phyloP scores from a whole-genome alignment of 2,797 vertebrate genomes.

The Cercopithecus diana region DNA sequence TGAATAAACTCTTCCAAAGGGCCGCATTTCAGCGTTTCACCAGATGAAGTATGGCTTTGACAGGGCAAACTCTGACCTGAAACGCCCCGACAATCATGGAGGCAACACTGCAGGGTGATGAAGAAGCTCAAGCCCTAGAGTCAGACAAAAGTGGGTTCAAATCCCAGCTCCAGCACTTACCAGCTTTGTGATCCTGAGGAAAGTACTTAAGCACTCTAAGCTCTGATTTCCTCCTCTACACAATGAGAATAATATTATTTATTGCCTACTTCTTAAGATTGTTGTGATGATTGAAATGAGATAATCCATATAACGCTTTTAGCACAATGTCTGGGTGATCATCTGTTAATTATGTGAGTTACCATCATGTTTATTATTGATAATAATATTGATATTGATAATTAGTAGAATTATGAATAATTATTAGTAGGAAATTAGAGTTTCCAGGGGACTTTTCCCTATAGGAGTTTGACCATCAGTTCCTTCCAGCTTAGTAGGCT shows the following conservation, averaged over 20 bases:
- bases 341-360: not conserved
- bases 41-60: not conserved
- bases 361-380: not conserved
- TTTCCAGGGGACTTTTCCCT: not conserved
- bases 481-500: not conserved
- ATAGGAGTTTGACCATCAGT: not conserved
- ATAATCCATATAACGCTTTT: not conserved
- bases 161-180: not conserved
- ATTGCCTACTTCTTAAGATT: not conserved
- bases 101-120: accelerated
- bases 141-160: not conserved
- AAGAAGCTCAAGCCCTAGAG: not conserved
- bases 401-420: not conserved
- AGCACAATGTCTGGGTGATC: not conserved
- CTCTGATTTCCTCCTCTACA: not conserved
- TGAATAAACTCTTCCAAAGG: not conserved
- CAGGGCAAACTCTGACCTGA: not conserved
- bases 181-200: not conserved
- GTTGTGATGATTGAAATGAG: not conserved
- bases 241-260: not conserved
- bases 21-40: not conserved
- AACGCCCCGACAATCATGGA: not conserved
- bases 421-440: not conserved
- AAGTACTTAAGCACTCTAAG: not conserved
- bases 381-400: not conserved